Evolutionary conservation across 2,113 vertebrate species (phyloP).

Genomic region (Oncorhynchus mykiss): DNA sequence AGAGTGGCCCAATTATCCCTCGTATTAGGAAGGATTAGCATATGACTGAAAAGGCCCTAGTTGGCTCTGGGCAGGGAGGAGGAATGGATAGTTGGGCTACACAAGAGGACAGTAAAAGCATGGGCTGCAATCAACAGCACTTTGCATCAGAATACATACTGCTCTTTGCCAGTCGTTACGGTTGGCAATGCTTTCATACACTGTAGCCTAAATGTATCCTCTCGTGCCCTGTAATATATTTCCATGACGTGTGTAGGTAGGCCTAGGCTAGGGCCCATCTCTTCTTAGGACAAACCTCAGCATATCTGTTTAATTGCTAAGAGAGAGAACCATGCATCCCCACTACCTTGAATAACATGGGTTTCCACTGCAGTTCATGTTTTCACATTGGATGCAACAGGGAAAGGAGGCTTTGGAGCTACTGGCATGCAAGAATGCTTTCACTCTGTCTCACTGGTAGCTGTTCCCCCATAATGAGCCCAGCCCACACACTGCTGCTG

Average conservation of each 20-base stretch:
- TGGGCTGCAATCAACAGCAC: conserved; percentile 24
- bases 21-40: conserved; percentile 75
- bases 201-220: not conserved
- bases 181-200: not conserved
- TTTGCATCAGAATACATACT: not conserved
- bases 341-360: not conserved
- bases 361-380: not conserved
- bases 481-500: not conserved
- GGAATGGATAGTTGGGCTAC: conserved; percentile 37
- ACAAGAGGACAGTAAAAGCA: conserved; percentile 60
- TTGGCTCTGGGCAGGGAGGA: conserved; percentile 54
- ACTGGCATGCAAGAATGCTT: conserved; percentile 8
- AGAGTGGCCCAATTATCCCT: conserved; percentile 69
- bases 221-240: too few species aligned
- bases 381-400: conserved; percentile 1
- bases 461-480: not conserved
- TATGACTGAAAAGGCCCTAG: conserved; percentile 73
- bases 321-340: too few species aligned
- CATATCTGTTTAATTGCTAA: too few species aligned
- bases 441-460: not conserved
- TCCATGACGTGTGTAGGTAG: too few species aligned
- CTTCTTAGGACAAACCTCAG: too few species aligned
- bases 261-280: too few species aligned
- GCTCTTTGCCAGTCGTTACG: not conserved
- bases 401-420: not conserved